Evolutionary conservation across 2,888 invertebrate species (phyloP).

Genomic region (Eilema caniola): DNA sequence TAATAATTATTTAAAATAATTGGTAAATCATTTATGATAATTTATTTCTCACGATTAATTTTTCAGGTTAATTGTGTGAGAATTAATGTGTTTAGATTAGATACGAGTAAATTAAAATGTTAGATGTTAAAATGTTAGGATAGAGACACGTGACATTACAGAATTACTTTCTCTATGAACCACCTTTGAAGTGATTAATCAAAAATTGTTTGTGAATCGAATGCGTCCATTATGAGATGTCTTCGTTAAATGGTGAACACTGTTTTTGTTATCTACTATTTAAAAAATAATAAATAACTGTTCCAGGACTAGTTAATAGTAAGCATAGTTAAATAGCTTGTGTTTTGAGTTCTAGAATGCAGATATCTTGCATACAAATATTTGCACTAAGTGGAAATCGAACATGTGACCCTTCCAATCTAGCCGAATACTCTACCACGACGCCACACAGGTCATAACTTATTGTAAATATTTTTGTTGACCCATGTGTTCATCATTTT

Average conservation of each 20-base stretch:
- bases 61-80: conserved; percentile 1
- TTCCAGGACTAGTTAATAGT: too few species aligned
- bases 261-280: not conserved
- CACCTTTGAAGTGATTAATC: not conserved
- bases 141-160: not conserved
- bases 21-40: conserved; percentile 4
- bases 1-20: not conserved
- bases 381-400: too few species aligned
- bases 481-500: too few species aligned
- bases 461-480: too few species aligned
- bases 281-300: not conserved
- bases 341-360: too few species aligned
- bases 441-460: too few species aligned
- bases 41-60: conserved; percentile 3
- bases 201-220: not conserved
- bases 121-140: too few species aligned
- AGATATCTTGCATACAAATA: too few species aligned
- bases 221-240: not conserved
- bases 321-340: too few species aligned
- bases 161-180: not conserved
- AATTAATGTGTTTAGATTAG: not conserved
- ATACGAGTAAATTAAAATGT: conserved; percentile 1
- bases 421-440: too few species aligned
- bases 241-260: not conserved
- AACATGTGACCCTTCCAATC: too few species aligned